phyloP scores from a whole-genome alignment of 2,888 invertebrate species.

The Temnothorax unifasciatus region DNA sequence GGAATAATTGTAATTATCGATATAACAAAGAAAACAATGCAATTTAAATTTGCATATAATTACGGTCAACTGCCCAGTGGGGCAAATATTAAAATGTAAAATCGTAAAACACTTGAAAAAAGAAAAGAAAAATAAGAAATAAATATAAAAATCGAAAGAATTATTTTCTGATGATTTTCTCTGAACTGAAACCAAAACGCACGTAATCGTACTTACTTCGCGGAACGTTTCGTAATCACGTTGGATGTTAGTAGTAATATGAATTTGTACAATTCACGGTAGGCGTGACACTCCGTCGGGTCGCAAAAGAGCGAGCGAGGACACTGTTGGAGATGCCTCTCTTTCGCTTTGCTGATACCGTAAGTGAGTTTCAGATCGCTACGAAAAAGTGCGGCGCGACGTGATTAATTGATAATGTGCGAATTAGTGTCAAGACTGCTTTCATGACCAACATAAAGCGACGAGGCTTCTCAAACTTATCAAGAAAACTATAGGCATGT shows the following conservation, averaged over 20 bases:
- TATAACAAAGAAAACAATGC: neutral
- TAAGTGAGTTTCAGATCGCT: neutral
- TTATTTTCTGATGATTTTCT: slow-evolving; percentile 8
- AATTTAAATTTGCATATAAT: neutral
- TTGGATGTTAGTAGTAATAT: slow-evolving; percentile 50
- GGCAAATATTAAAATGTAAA: neutral
- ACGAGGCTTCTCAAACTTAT: neutral
- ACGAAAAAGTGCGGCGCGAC: slow-evolving; percentile 37
- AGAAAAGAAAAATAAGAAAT: neutral
- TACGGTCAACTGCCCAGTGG: neutral
- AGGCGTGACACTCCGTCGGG: slow-evolving; percentile 74
- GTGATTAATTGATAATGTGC: slow-evolving; percentile 64
- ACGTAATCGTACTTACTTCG: slow-evolving; percentile 34
- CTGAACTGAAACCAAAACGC: neutral
- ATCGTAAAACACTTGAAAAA: neutral
- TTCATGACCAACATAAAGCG: slow-evolving; percentile 14
- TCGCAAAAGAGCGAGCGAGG: slow-evolving; percentile 60
- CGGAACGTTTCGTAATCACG: slow-evolving; percentile 47
- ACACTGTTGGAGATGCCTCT: slow-evolving; percentile 21
- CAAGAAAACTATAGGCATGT: neutral
- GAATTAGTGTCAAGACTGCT: slow-evolving; percentile 72
- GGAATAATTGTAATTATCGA: neutral
- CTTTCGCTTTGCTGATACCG: slow-evolving; percentile 18
- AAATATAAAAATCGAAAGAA: neutral
- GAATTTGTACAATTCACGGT: slow-evolving; percentile 70